Percentiles rank a stretch among this genome's conserved stretches.
These are phyloP conservation scores for Cossypha niveicapilla DNA, from an alignment of 2,797 vertebrate genomes.

Conservation along the genomic window DNA sequence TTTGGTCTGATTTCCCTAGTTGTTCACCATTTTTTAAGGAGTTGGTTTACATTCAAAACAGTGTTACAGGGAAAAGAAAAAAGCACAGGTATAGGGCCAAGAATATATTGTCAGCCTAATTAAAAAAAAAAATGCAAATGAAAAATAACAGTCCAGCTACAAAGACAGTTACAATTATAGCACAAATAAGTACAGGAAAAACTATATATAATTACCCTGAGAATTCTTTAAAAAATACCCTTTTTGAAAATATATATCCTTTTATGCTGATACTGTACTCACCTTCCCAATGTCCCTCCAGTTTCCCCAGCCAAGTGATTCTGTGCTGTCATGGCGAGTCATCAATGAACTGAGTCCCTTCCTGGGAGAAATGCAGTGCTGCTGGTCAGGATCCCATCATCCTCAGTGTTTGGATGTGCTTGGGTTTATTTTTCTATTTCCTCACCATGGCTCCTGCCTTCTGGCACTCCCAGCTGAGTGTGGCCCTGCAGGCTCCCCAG, in stretches of 20 bases:
- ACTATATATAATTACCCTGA: background rate
- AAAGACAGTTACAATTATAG: background rate
- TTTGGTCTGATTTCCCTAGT: background rate
- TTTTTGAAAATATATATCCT: background rate
- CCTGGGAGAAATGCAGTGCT: background rate
- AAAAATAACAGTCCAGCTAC: background rate
- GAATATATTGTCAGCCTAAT: background rate
- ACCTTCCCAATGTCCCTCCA: background rate
- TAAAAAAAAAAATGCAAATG: background rate
- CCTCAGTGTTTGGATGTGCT: background rate
- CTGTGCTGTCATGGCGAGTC: fast-evolving
- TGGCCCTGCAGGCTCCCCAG: background rate
- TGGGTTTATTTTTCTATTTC: background rate
- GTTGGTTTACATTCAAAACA: background rate
- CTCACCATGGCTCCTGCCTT: background rate
- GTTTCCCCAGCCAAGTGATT: background rate
- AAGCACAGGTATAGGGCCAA: fast-evolving
- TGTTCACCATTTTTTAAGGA: background rate
- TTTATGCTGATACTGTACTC: background rate
- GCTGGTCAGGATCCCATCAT: background rate
- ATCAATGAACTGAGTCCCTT: fast-evolving
- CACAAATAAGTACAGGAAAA: background rate
- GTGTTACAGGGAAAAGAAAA: background rate
- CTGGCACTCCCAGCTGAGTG: background rate
- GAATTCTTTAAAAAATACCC: fast-evolving